Base-by-base conservation (phyloP, 2,797 vertebrate genomes). In the Sebastes steindachneri region DNA sequence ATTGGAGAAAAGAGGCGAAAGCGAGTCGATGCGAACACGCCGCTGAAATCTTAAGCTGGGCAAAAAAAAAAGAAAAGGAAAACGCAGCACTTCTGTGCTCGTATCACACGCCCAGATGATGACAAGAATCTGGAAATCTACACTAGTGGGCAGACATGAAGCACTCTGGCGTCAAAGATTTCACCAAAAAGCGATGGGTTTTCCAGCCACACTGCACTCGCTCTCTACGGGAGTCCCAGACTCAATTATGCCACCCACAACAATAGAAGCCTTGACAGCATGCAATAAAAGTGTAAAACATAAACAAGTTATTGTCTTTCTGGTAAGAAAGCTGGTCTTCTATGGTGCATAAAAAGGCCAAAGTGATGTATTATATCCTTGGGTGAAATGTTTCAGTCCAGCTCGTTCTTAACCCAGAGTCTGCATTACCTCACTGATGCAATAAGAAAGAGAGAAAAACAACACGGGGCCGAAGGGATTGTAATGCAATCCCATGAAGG, bases 241-340 rank as follows among this genome's bases (percentile, higher is more conserved):
- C 80, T 68, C 78, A 77, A 87, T 86, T 68, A 83, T 29, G 14
- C 71, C 73, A 75, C 82, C 80, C 76, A 69, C 86, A 79, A 53
- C 78, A 76, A 63, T 10, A 74, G 73, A 79, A 79, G 73, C 64
- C 65, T 48, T 28, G 21, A 68, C 85, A 75, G 64, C 35, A 23
- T 2, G 72, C 80, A 87, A 82, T 86, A 84, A 80, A 88, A 87
- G n/a, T 26, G 25, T 66, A 57, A 80, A 80, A 81, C 84, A 86
- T 81, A 82, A 90, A 89, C 75, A 84, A 68, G 72, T 89, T 87
- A 79, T 51, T 75, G 77, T 83, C 68, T 84, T 45, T 72, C 33
- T 62, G 28, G 60, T 48, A 75, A 75, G 72, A 51, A 31, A 31
- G 51, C 54, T 62, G 68, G 45, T 51, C 48, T 75, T 79, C 55